A percentile compares a stretch with the other conserved stretches of the same genome.
These are phyloP conservation scores for Orchesella flavescens DNA, from an alignment of 2,888 invertebrate species.

Conservation along the genomic window DNA sequence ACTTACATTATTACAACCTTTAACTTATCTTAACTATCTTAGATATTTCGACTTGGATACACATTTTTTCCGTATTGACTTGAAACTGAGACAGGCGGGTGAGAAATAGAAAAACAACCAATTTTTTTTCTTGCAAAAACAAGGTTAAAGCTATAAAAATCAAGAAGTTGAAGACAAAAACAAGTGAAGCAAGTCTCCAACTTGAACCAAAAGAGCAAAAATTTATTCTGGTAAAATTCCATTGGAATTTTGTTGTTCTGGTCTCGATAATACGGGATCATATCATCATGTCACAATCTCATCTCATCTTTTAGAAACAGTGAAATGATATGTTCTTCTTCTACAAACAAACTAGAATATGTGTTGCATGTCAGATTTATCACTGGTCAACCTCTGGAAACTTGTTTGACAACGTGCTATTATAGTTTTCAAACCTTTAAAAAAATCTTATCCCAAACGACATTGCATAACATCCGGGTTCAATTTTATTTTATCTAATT, in stretches of 20 bases:
- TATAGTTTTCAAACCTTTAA: slow-evolving; percentile 2
- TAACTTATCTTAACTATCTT: too few species aligned
- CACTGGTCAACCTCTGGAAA: slow-evolving; percentile 34
- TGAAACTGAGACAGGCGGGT: too few species aligned
- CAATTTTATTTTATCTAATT: too few species aligned
- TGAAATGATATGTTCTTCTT: not conserved
- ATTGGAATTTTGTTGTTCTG: slow-evolving; percentile 26
- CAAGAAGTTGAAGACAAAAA: not conserved
- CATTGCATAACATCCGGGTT: too few species aligned
- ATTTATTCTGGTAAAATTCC: slow-evolving; percentile 36
- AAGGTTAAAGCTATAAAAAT: slow-evolving; percentile 28
- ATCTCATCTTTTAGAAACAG: not conserved
- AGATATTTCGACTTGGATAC: too few species aligned
- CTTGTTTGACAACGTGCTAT: slow-evolving; percentile 18
- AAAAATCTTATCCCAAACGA: too few species aligned
- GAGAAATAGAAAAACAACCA: not conserved
- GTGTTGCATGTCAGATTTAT: slow-evolving; percentile 36
- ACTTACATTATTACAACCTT: not conserved
- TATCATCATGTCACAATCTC: too few species aligned
- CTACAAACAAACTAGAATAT: not conserved
- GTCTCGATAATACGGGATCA: not conserved
- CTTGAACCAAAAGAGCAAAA: not conserved
- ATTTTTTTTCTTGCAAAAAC: not conserved
- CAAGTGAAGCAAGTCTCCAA: slow-evolving; percentile 3
- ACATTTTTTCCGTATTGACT: too few species aligned